Evolutionary conservation across 1,140 invertebrate genomes (phyloP).

Genomic region (Odontomachus brunneus): DNA sequence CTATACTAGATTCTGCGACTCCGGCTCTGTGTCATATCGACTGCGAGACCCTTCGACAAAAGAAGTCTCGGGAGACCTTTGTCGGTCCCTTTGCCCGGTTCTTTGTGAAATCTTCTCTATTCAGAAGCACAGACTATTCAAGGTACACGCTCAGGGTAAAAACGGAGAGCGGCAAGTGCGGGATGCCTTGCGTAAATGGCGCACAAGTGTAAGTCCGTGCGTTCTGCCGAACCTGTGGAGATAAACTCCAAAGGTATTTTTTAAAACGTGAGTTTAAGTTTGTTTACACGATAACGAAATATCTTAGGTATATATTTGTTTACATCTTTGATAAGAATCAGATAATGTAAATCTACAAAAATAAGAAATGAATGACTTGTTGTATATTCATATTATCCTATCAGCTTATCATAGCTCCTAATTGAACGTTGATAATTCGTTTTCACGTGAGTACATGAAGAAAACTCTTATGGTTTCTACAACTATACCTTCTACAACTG

Average conservation of each 20-base stretch:
- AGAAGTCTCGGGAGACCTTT: constrained; percentile 78
- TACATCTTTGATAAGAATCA: too few species aligned
- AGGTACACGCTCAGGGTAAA: constrained; percentile 69
- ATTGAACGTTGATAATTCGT: too few species aligned
- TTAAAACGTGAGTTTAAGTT: background rate
- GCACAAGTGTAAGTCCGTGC: constrained; percentile 70
- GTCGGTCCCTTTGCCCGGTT: constrained; percentile 82
- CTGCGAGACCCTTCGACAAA: constrained; percentile 78
- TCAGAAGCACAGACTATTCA: constrained; percentile 81
- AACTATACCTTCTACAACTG: too few species aligned
- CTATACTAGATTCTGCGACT: constrained; percentile 61
- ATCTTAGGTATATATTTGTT: constrained; percentile 4
- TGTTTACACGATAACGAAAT: background rate
- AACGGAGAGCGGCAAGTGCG: constrained; percentile 81
- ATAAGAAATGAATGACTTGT: too few species aligned
- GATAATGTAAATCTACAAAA: too few species aligned
- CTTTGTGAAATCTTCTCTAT: constrained; percentile 81
- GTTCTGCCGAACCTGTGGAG: constrained; percentile 25
- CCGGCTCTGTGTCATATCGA: constrained; percentile 81
- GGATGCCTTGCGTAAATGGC: constrained; percentile 83
- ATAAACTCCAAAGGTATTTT: constrained; percentile 44
- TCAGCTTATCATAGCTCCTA: too few species aligned
- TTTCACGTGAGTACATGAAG: too few species aligned
- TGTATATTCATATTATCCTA: too few species aligned
- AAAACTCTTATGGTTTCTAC: too few species aligned